Evolutionary conservation across 2,113 vertebrate genomes (phyloP).

Genomic region (Nerophis lumbriciformis): DNA sequence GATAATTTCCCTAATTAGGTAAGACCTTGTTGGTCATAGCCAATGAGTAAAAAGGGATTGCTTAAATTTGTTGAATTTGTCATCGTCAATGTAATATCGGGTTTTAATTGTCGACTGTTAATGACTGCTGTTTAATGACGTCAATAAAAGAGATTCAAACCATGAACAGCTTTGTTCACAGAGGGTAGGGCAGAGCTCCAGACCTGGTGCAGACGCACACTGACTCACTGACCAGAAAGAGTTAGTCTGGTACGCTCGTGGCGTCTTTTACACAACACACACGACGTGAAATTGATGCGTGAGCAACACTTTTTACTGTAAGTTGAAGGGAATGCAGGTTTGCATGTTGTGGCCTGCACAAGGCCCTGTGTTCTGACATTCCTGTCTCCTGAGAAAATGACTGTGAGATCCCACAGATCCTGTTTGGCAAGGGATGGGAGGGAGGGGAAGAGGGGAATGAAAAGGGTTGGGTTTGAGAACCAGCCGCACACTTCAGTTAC

Average conservation of each 20-base stretch:
- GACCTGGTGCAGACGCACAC: constrained; percentile 44
- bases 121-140: too few species aligned
- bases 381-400: constrained; percentile 73
- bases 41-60: too few species aligned
- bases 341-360: constrained; percentile 60
- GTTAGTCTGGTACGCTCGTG: too few species aligned
- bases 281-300: constrained; percentile 20
- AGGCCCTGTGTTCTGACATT: constrained; percentile 62
- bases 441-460: constrained; percentile 51
- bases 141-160: too few species aligned
- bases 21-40: too few species aligned
- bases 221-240: constrained; percentile 51
- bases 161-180: constrained; percentile 4
- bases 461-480: constrained; percentile 67
- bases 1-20: too few species aligned
- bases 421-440: constrained; percentile 69
- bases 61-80: too few species aligned
- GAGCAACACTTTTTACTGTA: constrained; percentile 50
- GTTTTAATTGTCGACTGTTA: too few species aligned
- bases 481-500: constrained; percentile 50
- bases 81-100: too few species aligned
- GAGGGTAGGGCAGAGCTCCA: constrained; percentile 21
- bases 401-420: constrained; percentile 71
- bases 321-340: constrained; percentile 47
- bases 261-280: constrained; percentile 17